Conservation (phyloP, 2,113 vertebrate genomes). For the Mustela nigripes region DNA sequence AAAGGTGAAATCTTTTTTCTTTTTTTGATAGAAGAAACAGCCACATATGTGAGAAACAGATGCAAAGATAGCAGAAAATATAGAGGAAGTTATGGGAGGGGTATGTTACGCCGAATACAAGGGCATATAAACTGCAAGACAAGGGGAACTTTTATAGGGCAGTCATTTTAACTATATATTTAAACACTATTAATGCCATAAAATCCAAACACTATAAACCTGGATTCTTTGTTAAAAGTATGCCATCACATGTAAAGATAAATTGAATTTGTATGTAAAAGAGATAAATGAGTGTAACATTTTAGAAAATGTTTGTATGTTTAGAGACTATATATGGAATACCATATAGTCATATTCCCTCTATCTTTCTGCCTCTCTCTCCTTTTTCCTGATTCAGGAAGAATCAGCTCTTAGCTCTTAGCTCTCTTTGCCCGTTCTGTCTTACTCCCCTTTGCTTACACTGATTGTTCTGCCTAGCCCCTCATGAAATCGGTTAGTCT, state of each 20-base stretch:
- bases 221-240: conserved; percentile 61
- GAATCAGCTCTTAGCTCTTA: too few relatives aligned
- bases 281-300: neutral
- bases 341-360: neutral
- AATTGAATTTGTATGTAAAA: conserved; percentile 14
- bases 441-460: neutral
- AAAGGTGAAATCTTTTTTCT: neutral
- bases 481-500: neutral
- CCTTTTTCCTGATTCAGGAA: neutral
- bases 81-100: neutral
- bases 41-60: neutral
- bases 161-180: conserved; percentile 65
- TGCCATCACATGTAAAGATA: neutral
- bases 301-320: neutral
- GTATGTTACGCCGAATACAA: conserved; percentile 28
- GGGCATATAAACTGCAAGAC: conserved; percentile 45
- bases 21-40: neutral
- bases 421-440: neutral
- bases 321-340: neutral
- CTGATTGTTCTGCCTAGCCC: neutral
- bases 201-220: conserved; percentile 61
- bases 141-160: conserved; percentile 71
- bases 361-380: neutral
- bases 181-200: conserved; percentile 75
- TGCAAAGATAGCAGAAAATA: conserved; percentile 40